Conservation (phyloP, 2,888 invertebrate species). For the Drosophila anomalipes region DNA sequence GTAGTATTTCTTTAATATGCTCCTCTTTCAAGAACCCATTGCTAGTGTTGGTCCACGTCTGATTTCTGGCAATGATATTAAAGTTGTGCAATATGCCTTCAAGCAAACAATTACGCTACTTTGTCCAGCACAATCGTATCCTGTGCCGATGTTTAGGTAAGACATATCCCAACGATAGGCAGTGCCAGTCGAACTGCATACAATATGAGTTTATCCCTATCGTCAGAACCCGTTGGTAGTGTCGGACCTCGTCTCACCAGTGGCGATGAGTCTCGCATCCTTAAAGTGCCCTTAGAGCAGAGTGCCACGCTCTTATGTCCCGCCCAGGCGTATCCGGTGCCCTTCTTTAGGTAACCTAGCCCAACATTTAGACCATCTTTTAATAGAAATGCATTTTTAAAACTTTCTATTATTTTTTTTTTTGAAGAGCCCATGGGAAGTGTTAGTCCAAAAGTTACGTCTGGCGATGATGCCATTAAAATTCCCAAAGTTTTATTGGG, state of each 20-base stretch:
- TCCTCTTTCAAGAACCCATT: slow-evolving; percentile 87
- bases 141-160: slow-evolving; percentile 90
- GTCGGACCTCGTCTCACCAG: slow-evolving; percentile 89
- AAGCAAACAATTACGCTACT: slow-evolving; percentile 87
- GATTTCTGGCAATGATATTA: slow-evolving; percentile 84
- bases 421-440: slow-evolving; percentile 86
- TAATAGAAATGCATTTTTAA: background rate
- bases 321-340: slow-evolving; percentile 90
- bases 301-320: slow-evolving; percentile 88
- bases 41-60: slow-evolving; percentile 89
- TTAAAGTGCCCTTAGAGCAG: slow-evolving; percentile 85
- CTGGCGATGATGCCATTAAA: slow-evolving; percentile 87
- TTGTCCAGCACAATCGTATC: slow-evolving; percentile 90
- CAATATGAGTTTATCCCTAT: background rate
- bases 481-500: slow-evolving; percentile 84
- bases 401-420: background rate
- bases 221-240: slow-evolving; percentile 86
- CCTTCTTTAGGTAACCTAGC: slow-evolving; percentile 89
- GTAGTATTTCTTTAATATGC: background rate
- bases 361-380: slow-evolving; percentile 53
- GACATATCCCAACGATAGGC: slow-evolving; percentile 84
- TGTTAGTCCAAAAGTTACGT: slow-evolving; percentile 88
- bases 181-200: background rate
- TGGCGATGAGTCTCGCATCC: slow-evolving; percentile 88
- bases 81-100: slow-evolving; percentile 75